These are phyloP conservation scores for Atrichornis clamosus DNA, from an alignment of 2,113 vertebrate genomes.

Conservation along the genomic window DNA sequence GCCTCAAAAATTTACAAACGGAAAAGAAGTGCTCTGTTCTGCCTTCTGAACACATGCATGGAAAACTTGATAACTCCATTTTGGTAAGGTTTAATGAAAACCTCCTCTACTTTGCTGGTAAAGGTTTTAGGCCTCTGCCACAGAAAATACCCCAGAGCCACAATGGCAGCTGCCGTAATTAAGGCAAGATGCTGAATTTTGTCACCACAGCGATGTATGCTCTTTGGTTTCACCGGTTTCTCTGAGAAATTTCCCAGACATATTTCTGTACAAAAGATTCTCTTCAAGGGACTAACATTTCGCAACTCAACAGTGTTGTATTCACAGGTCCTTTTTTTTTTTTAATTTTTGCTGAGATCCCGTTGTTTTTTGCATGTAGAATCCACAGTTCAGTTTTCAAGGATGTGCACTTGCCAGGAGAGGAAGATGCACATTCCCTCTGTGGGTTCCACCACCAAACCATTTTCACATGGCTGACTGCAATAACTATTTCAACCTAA, in stretches of 20 bases:
- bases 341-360: neutral
- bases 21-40: neutral
- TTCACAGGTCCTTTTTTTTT: neutral
- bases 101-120: neutral
- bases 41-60: neutral
- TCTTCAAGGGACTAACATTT: neutral
- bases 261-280: neutral
- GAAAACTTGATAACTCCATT: neutral
- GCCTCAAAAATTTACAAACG: neutral
- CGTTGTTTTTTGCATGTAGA: neutral
- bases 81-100: neutral
- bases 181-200: neutral
- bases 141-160: neutral
- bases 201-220: accelerated
- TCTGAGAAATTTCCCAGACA: neutral
- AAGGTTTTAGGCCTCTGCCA: neutral
- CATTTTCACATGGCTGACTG: neutral
- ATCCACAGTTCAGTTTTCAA: neutral
- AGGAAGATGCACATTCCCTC: accelerated
- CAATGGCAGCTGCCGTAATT: neutral
- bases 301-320: accelerated
- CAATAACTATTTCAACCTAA: neutral
- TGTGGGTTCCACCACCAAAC: neutral
- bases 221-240: neutral
- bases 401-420: accelerated